These are phyloP conservation scores for Cranoglanis bouderius DNA, from an alignment of 2,113 vertebrate genomes.

Conservation along the genomic window DNA sequence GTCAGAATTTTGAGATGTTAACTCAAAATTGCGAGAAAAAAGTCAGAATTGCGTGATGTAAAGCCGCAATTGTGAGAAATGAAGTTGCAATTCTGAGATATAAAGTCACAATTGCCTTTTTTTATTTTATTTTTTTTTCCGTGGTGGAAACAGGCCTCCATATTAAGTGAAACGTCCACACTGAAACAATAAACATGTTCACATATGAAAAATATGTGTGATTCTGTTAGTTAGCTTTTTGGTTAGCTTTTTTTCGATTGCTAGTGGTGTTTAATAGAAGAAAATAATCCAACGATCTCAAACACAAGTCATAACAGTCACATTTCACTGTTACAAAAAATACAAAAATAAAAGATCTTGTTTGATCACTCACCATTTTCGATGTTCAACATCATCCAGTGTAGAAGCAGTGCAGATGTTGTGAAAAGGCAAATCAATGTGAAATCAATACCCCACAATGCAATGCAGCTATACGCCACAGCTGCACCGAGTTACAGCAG, in stretches of 20 bases:
- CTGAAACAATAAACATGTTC: neutral
- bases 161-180: neutral
- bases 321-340: neutral
- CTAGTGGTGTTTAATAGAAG: too few species aligned
- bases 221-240: neutral
- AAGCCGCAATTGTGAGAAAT: too few species aligned
- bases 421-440: neutral
- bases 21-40: too few species aligned
- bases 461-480: neutral
- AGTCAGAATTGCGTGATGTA: too few species aligned
- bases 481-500: neutral
- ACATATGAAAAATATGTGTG: too few species aligned
- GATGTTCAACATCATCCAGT: neutral
- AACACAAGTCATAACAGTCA: neutral
- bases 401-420: neutral
- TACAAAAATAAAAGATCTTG: neutral
- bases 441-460: neutral
- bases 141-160: too few species aligned
- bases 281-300: too few species aligned
- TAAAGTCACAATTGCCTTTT: too few species aligned
- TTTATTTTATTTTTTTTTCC: too few species aligned
- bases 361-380: neutral
- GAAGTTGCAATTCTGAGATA: too few species aligned
- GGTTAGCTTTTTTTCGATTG: neutral
- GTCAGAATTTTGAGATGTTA: too few species aligned